Percentiles rank a stretch among this genome's conserved stretches.
These are phyloP conservation scores for honey bee (Apis mellifera) DNA, from an alignment of 1,140 invertebrate genomes.

Conservation along the genomic window Amel_HAv3.1 CM009934.2:3026501-3027000, in stretches of 20 bases:
- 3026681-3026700: slow-evolving; percentile 73
- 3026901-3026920: slow-evolving; percentile 8
- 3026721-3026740: slow-evolving; percentile 78
- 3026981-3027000: background rate
- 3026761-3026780: slow-evolving; percentile 68
- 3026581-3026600: background rate
- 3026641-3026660: slow-evolving; percentile 76
- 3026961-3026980: background rate
- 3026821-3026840: slow-evolving; percentile 39
- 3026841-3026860: background rate
- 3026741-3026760: slow-evolving; percentile 67
- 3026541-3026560: slow-evolving; percentile 28
- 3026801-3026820: slow-evolving; percentile 25
- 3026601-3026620: slow-evolving; percentile 22
- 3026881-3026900: slow-evolving; percentile 22
- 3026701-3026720: slow-evolving; percentile 71
- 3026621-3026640: slow-evolving; percentile 54
- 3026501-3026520: background rate
- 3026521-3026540: background rate
- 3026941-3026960: no score
- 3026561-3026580: slow-evolving; percentile 10
- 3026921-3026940: background rate
- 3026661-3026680: slow-evolving; percentile 79
- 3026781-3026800: slow-evolving; percentile 47
- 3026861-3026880: background rate